Evolutionary conservation across 2,113 vertebrate genomes (phyloP).

Genomic region (Paradoxurus hermaphroditus): DNA sequence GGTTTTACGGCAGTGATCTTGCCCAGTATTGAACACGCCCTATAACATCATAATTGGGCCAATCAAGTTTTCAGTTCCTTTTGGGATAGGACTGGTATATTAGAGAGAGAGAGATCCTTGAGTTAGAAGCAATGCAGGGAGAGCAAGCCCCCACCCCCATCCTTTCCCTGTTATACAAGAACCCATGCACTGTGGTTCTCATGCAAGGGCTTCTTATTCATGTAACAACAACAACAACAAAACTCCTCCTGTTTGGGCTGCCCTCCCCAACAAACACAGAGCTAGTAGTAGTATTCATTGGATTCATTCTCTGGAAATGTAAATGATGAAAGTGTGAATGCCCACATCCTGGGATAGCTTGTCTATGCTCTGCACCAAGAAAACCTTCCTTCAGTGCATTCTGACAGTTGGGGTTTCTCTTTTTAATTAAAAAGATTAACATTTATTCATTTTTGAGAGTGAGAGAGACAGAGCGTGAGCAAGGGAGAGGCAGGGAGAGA

Average conservation of each 20-base stretch:
- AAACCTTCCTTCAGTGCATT: neutral
- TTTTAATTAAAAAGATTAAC: neutral
- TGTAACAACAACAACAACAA: neutral
- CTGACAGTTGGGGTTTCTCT: neutral
- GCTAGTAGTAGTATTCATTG: neutral
- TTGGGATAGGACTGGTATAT: neutral
- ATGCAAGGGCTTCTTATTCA: neutral
- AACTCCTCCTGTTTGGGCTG: neutral
- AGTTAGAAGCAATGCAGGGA: neutral
- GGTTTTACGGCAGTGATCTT: neutral
- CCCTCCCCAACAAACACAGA: neutral
- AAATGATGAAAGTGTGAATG: neutral
- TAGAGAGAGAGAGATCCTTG: neutral
- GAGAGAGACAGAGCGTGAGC: too few species aligned
- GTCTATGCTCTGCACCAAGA: neutral
- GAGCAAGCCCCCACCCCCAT: neutral
- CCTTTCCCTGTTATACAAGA: neutral
- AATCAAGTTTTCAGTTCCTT: neutral
- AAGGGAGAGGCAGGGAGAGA: too few species aligned
- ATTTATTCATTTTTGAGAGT: neutral
- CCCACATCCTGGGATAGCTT: accelerated
- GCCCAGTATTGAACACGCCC: neutral
- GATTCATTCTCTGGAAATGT: neutral
- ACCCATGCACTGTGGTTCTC: neutral
- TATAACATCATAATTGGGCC: neutral